Conservation (phyloP, 2,113 vertebrate species). For the Oxyura jamaicensis region DNA sequence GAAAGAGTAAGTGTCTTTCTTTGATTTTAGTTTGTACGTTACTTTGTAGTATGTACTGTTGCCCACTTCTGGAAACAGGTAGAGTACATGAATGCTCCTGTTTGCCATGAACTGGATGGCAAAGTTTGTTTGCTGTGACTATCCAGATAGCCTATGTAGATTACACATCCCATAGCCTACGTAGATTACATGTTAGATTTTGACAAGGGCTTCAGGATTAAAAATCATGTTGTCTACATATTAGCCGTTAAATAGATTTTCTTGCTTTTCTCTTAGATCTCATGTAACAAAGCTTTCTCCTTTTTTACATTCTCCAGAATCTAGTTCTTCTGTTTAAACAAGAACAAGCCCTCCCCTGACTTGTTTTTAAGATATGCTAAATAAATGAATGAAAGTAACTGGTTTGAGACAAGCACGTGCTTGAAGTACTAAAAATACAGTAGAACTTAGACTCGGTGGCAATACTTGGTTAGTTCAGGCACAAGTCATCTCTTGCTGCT, state of each 20-base stretch:
- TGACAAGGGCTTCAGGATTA: not conserved
- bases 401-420: not conserved
- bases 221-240: not conserved
- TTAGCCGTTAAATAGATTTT: not conserved
- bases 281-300: not conserved
- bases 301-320: not conserved
- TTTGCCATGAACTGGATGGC: not conserved
- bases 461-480: not conserved
- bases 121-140: not conserved
- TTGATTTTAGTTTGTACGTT: not conserved
- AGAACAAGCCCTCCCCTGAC: not conserved
- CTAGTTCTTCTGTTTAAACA: not conserved
- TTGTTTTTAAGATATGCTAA: not conserved
- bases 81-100: not conserved
- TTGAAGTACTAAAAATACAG: not conserved
- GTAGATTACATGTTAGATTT: not conserved
- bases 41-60: not conserved
- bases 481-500: not conserved
- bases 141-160: not conserved
- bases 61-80: not conserved
- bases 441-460: not conserved
- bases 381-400: not conserved
- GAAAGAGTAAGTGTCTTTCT: not conserved
- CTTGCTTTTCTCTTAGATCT: not conserved
- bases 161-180: not conserved